These are phyloP conservation scores for Pampusana beccarii DNA, from an alignment of 2,113 vertebrate species.

Conservation along the genomic window DNA sequence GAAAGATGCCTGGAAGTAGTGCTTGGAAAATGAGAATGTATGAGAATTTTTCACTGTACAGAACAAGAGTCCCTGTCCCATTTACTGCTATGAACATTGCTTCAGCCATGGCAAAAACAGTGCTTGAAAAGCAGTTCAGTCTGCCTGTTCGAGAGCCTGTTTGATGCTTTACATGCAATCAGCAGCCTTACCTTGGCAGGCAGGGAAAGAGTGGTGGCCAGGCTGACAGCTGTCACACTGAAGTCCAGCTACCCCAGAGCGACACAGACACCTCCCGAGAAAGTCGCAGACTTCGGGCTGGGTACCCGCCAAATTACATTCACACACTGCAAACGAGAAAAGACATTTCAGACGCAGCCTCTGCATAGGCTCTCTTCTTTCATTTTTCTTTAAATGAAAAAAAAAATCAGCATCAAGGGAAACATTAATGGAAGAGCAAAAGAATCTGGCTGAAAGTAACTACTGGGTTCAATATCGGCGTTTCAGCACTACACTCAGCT, in stretches of 20 bases:
- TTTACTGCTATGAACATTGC: neutral
- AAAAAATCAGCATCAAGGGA: neutral
- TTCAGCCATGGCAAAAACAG: neutral
- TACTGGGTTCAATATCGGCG: neutral
- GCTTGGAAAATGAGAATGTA: neutral
- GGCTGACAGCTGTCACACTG: slow-evolving; percentile 80
- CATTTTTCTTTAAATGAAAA: neutral
- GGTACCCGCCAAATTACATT: slow-evolving; percentile 80
- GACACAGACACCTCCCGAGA: slow-evolving; percentile 84
- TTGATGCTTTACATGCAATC: rapidly evolving
- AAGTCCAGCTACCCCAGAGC: slow-evolving; percentile 72
- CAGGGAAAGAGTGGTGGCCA: slow-evolving; percentile 83
- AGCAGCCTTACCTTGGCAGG: slow-evolving; percentile 80
- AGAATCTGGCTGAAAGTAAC: neutral
- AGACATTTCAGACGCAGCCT: neutral
- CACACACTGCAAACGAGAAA: slow-evolving; percentile 76
- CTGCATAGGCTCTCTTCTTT: neutral
- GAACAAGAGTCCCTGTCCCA: neutral
- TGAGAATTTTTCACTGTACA: neutral
- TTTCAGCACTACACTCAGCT: neutral
- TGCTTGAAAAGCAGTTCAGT: neutral
- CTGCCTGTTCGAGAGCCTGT: neutral
- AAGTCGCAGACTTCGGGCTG: slow-evolving; percentile 74
- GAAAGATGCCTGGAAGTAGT: neutral
- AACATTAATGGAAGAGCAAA: neutral